A percentile compares a stretch with the other conserved stretches of the same genome.
phyloP scores from a whole-genome alignment of 1,140 invertebrate species.

The Ips typographus region DNA sequence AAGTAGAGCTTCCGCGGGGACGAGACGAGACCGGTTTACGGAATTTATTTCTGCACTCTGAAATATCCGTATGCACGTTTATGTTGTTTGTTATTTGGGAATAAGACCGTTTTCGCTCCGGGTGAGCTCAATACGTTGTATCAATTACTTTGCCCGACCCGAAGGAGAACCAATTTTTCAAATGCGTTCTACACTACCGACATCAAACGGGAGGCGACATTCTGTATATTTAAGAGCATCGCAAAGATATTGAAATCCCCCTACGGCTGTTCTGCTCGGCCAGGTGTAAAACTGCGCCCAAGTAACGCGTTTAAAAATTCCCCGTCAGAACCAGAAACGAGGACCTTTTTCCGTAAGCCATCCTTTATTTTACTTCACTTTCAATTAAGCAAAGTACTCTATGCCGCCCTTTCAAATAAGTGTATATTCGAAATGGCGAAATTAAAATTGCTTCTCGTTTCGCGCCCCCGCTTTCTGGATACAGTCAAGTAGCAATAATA shows the following conservation, averaged over 20 bases:
- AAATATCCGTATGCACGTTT: neutral
- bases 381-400: too few relatives aligned
- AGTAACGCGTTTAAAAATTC: constrained; percentile 21
- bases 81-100: constrained; percentile 11
- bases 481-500: too few relatives aligned
- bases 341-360: too few relatives aligned
- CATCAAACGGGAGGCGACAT: constrained; percentile 25
- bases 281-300: constrained; percentile 24
- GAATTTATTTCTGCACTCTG: neutral
- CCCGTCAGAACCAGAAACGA: neutral
- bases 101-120: constrained; percentile 14
- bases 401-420: too few relatives aligned
- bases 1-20: neutral
- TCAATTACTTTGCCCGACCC: constrained; percentile 21
- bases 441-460: too few relatives aligned
- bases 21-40: constrained; percentile 6
- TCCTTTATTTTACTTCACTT: too few relatives aligned
- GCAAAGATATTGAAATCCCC: constrained; percentile 30
- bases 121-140: constrained; percentile 17
- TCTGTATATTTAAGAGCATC: constrained; percentile 27
- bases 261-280: constrained; percentile 15
- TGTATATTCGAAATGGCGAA: too few relatives aligned
- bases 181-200: constrained; percentile 8
- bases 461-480: too few relatives aligned
- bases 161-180: constrained; percentile 24